Evolutionary conservation across 2,113 vertebrate species (phyloP), one percentile per base, ranked within the genome.

Genomic region (Hippolais icterina): DNA sequence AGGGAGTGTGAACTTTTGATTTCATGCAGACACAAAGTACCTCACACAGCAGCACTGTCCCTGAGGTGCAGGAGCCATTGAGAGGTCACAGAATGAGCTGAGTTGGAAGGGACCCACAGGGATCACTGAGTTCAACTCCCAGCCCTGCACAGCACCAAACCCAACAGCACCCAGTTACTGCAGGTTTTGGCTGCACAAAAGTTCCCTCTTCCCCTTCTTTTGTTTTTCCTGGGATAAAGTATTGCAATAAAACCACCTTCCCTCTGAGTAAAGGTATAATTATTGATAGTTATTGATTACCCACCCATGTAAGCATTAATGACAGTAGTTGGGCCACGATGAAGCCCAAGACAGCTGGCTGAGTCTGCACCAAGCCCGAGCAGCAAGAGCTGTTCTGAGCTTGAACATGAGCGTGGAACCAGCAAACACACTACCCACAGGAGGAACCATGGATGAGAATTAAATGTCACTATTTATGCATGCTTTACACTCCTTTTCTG

Each of bases 1-100:
- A 77, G 29, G 24, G 50, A 61, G 10, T 0, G 4, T 31, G 49
- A 86, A 35, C 20, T 86, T 86, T 61, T 25, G 20, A 42, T 88
- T 76, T 39, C 11, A 1, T 1, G 29, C 17, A 69, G n/a, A 10
- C 6, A 14, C 24, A 33, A 10, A 0, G 16, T 14, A 11, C 3
- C 18, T 39, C 42, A 5, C 71, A 15, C 6, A 19, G 74, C 60
- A 71, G 52, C 70, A 17, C n/a, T 8, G 3, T 4, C 61, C 31
- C 57, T 29, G 35, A 6, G 33, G 16, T 49, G 70, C 22, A 31
- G 17, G 6, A 63, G 12, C 39, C 64, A 27, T 2, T 10, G 13
- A 14, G 42, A 9, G 4, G 28, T 2, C 46, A 60, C 35, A 20
- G 29, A 10, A 82, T 5, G 44, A 50, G 37, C 65, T 50, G 44